These are phyloP conservation scores for Lycaon pictus DNA, from an alignment of 2,113 vertebrate genomes.

Conservation along the genomic window DNA sequence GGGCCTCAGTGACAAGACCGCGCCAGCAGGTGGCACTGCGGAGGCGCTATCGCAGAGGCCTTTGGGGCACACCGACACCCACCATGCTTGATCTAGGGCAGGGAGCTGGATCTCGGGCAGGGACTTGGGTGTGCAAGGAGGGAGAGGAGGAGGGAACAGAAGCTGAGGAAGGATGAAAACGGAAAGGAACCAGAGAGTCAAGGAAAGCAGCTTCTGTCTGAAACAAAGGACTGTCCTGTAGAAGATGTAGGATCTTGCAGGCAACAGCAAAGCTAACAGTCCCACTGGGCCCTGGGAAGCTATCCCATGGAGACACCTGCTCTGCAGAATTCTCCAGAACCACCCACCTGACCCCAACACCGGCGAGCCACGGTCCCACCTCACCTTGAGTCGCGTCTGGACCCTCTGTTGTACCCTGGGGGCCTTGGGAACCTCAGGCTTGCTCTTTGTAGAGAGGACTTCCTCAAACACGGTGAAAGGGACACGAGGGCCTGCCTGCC, in stretches of 20 bases:
- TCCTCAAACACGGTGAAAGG: slow-evolving; percentile 93
- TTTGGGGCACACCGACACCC: background rate
- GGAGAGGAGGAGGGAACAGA: background rate
- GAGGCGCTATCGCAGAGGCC: background rate
- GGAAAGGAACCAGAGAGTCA: background rate
- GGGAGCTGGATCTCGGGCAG: too few relatives aligned
- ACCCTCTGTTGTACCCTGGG: slow-evolving; percentile 87
- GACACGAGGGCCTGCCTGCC: slow-evolving; percentile 69
- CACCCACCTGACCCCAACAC: background rate
- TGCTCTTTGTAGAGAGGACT: slow-evolving; percentile 66
- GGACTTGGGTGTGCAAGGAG: background rate
- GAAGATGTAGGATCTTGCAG: background rate
- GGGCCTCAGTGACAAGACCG: background rate
- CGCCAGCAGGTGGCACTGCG: slow-evolving; percentile 57
- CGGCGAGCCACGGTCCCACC: background rate
- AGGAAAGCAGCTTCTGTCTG: background rate
- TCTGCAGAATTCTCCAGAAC: background rate
- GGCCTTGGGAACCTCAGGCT: slow-evolving; percentile 86
- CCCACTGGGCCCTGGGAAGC: background rate
- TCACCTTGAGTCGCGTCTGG: slow-evolving; percentile 91
- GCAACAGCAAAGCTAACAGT: background rate
- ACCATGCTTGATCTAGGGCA: background rate
- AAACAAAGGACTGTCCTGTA: background rate
- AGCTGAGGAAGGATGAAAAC: background rate
- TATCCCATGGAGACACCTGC: background rate